A percentile compares a stretch with the other conserved stretches of the same genome.
phyloP scores from a whole-genome alignment of 2,113 vertebrate species.

The Oxyruncus cristatus region DNA sequence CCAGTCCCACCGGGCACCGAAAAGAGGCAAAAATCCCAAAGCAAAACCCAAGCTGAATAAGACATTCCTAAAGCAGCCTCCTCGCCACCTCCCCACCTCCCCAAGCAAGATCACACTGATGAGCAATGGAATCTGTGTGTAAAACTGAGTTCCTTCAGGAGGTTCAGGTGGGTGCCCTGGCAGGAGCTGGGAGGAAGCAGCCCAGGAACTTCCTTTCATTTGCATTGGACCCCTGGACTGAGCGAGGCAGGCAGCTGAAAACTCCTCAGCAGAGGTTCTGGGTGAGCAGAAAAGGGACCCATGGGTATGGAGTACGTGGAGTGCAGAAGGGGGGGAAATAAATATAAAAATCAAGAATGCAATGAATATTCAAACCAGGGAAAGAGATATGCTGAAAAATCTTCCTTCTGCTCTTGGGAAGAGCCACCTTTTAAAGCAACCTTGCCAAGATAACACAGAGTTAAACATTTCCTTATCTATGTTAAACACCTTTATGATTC shows the following conservation, averaged over 20 bases:
- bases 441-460: neutral
- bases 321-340: neutral
- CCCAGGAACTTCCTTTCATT: neutral
- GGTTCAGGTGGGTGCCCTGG: neutral
- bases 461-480: slow-evolving; percentile 51
- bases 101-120: no score
- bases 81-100: neutral
- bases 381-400: neutral
- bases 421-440: slow-evolving; percentile 50
- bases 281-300: neutral
- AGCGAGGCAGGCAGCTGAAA: neutral
- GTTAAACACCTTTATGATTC: slow-evolving; percentile 60
- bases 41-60: neutral
- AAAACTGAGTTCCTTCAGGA: neutral
- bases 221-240: neutral
- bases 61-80: neutral
- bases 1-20: neutral
- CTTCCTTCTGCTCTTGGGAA: slow-evolving; percentile 1
- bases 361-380: slow-evolving; percentile 1
- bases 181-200: neutral
- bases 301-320: neutral
- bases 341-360: neutral
- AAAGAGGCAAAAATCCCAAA: neutral
- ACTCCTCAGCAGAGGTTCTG: neutral
- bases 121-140: neutral